Conservation (phyloP, 2,797 vertebrate species). For the Spea hammondii region DNA sequence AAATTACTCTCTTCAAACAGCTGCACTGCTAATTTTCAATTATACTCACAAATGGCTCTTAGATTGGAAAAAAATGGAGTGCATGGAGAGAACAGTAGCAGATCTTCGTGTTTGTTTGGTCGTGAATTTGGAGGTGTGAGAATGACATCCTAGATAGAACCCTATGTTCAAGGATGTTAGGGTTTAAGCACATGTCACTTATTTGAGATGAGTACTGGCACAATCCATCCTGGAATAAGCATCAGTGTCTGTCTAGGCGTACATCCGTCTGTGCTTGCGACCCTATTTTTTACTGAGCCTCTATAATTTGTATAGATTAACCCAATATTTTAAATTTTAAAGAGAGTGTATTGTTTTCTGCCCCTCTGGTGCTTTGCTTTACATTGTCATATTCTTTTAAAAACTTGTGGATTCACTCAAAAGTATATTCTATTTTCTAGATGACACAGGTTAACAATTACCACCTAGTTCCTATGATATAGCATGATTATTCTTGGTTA, state of each 20-base stretch:
- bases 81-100: constrained; percentile 80
- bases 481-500: no score
- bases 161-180: constrained; percentile 58
- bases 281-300: no score
- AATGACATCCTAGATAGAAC: constrained; percentile 71
- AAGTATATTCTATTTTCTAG: no score
- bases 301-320: no score
- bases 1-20: constrained; percentile 97
- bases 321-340: no score
- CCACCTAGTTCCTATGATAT: no score
- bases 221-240: neutral
- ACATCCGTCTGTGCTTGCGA: no score
- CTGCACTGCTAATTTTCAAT: constrained; percentile 99
- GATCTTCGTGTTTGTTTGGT: constrained; percentile 81
- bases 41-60: constrained; percentile 97
- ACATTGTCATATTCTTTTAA: no score
- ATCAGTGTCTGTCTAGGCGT: neutral
- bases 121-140: constrained; percentile 75
- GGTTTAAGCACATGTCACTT: constrained; percentile 59
- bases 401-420: no score
- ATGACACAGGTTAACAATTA: no score
- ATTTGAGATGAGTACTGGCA: constrained; percentile 1
- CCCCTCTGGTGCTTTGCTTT: no score
- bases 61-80: constrained; percentile 94
- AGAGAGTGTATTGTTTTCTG: no score